A percentile compares a stretch with the other conserved stretches of the same genome.
Conservation (phyloP, 2,113 vertebrate species). For the Jaculus jaculus region DNA sequence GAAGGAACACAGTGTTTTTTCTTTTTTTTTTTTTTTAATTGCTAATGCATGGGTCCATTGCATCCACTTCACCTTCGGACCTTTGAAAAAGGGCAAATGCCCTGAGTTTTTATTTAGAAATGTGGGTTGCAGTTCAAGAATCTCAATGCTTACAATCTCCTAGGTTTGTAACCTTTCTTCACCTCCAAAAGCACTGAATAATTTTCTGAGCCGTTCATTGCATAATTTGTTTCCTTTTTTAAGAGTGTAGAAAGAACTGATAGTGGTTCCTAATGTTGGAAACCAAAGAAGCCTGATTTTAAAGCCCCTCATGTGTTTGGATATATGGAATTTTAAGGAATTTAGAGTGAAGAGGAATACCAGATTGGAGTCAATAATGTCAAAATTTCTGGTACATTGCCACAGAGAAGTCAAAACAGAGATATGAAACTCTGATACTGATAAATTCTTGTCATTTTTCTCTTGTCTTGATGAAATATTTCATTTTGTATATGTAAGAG, state of each 20-base stretch:
- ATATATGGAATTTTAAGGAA: neutral
- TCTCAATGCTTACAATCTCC: neutral
- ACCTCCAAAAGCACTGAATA: neutral
- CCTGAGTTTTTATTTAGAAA: constrained; percentile 8
- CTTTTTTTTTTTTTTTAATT: neutral
- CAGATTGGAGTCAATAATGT: neutral
- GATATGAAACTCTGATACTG: neutral
- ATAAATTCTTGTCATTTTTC: neutral
- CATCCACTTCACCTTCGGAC: neutral
- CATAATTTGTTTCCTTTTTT: neutral
- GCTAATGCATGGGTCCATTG: neutral
- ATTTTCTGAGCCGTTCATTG: neutral
- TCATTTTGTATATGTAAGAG: neutral
- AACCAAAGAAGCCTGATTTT: neutral
- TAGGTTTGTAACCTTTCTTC: neutral
- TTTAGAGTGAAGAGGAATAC: neutral
- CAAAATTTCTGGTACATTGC: neutral
- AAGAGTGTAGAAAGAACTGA: neutral
- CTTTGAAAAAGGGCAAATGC: neutral
- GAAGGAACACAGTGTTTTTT: neutral
- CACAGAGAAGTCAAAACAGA: neutral
- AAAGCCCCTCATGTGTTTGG: neutral
- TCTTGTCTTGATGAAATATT: neutral
- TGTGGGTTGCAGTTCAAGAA: neutral
- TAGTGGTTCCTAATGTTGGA: neutral